phyloP scores from a whole-genome alignment of 2,113 vertebrate genomes.

The Sebastes schlegelii region DNA sequence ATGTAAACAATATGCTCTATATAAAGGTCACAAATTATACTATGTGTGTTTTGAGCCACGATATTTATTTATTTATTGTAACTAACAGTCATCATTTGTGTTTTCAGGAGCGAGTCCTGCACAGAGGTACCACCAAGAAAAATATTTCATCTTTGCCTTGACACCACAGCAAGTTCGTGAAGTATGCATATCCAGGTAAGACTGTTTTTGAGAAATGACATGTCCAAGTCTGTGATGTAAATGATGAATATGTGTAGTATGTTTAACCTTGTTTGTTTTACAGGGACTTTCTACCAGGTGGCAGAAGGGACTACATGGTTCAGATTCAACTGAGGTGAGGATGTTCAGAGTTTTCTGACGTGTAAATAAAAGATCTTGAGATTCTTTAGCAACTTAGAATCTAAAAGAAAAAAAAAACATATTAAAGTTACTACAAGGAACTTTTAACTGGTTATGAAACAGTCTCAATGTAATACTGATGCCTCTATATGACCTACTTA shows the following conservation, averaged over 20 bases:
- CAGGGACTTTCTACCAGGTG: constrained; percentile 96
- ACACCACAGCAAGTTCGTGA: constrained; percentile 98
- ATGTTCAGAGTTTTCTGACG: not conserved
- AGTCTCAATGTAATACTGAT: not conserved
- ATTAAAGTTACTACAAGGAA: not conserved
- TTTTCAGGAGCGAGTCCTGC: constrained; percentile 89
- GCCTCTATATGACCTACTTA: not conserved
- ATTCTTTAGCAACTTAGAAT: not conserved
- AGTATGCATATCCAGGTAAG: constrained; percentile 97
- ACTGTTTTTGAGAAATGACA: not conserved
- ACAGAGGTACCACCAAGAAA: constrained; percentile 97
- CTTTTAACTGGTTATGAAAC: not conserved
- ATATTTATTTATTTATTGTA: not conserved
- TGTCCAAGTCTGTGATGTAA: not conserved
- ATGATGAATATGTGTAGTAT: not conserved
- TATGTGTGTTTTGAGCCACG: not conserved
- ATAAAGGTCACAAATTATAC: not conserved
- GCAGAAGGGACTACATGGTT: constrained; percentile 95
- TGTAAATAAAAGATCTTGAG: not conserved
- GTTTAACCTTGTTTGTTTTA: constrained; percentile 43
- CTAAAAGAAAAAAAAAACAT: not conserved
- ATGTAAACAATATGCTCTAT: not conserved
- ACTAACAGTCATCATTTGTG: constrained; percentile 8
- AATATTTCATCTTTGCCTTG: constrained; percentile 98
- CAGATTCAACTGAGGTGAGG: constrained; percentile 95